Base-by-base conservation (phyloP, 2,888 invertebrate genomes). In the Pyrgus malvae region DNA sequence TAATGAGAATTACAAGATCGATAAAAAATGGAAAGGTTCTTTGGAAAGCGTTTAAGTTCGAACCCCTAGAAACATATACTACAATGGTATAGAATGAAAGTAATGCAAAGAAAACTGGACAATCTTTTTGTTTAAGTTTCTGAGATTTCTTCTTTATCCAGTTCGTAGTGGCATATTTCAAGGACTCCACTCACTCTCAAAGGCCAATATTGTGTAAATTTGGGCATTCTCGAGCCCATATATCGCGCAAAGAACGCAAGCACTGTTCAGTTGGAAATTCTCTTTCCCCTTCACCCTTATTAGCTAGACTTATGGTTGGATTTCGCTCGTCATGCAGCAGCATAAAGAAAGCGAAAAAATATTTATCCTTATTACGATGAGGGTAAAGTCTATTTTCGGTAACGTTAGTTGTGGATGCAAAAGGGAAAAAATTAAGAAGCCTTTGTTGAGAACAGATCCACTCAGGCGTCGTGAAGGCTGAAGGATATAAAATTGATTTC, bases 141-240 rank as follows among this genome's bases (percentile, higher is more conserved):
- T 27, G 37, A 57, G 51, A 66, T 55, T 61, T 58, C 57, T 59
- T 55, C 59, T 11, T 29, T 49, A 45, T 44, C 29, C 41, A 31
- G n/a, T 31, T 14, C n/a, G 29, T 51, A 16, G 29, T 2, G 29
- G 11, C 29, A 31, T 38, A 46, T 59, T 59, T 61, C 48, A 50
- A 50, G 50, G 44, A 38, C 46, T 53, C 62, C 46, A 45, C 37
- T 27, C 35, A 49, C 49, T 67, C 72, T 71, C 74, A 68, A 72
- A 76, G 77, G 76, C 76, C 76, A 77, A 79, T 79, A 77, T 76
- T 79, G 72, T 76, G 75, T 77, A 79, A 75, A 80, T 80, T 79
- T 69, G 64, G 74, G 72, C 71, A 67, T 72, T 72, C 70, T 70
- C 72, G 69, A 70, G 71, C 70, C 72, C 69, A 76, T 79, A 73